A percentile compares a stretch with the other conserved stretches of the same genome.
phyloP scores from a whole-genome alignment of 1,140 invertebrate species.

The Plectus sambesii region DNA sequence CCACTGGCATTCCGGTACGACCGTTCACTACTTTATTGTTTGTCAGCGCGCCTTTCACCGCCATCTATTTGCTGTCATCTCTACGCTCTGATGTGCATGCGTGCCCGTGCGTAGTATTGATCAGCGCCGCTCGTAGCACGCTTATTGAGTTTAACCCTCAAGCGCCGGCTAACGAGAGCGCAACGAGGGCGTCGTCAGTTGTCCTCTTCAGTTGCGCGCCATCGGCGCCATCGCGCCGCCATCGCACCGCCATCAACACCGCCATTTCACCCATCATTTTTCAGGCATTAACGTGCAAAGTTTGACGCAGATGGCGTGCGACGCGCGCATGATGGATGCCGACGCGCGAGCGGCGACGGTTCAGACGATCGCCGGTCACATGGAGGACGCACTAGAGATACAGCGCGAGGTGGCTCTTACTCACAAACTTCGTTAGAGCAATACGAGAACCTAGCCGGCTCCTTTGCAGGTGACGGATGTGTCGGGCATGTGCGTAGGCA shows the following conservation, averaged over 20 bases:
- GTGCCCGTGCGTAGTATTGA: too few relatives aligned
- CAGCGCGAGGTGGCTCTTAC: constrained; percentile 34
- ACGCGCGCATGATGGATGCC: constrained; percentile 45
- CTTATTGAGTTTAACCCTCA: too few relatives aligned
- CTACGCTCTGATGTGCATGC: too few relatives aligned
- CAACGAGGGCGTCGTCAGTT: too few relatives aligned
- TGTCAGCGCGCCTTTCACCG: too few relatives aligned
- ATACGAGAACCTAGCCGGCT: background rate
- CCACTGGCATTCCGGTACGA: constrained; percentile 45
- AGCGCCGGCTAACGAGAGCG: too few relatives aligned
- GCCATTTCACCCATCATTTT: constrained; percentile 14
- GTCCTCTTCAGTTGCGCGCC: too few relatives aligned
- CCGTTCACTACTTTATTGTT: too few relatives aligned
- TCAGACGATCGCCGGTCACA: constrained; percentile 44
- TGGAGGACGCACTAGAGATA: constrained; percentile 45
- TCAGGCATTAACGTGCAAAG: constrained; percentile 44
- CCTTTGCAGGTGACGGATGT: constrained; percentile 43
- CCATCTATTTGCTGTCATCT: too few relatives aligned
- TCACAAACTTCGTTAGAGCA: background rate
- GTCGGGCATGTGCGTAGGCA: constrained; percentile 44
- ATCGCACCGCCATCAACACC: constrained; percentile 10
- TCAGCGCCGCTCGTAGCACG: too few relatives aligned
- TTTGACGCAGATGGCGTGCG: constrained; percentile 45
- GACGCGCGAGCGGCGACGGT: constrained; percentile 43
- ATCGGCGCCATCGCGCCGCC: too few relatives aligned